Percentiles rank a stretch among this genome's conserved stretches.
Conservation (phyloP, 2,113 vertebrate species). For the Hypomesus transpacificus region DNA sequence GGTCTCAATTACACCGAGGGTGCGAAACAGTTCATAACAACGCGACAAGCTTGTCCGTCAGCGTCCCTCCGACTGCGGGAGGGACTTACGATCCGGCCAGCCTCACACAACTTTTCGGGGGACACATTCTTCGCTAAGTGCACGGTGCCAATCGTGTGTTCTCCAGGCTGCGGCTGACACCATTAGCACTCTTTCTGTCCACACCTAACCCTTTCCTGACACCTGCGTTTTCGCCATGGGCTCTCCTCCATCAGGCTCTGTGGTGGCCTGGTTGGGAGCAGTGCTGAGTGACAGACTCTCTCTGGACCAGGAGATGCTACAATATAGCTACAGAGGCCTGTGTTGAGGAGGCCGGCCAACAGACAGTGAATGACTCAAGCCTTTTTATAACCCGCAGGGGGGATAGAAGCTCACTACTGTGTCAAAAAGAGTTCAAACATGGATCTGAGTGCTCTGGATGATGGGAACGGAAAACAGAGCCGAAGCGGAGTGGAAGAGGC, state of each 20-base stretch:
- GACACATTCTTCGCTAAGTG: constrained; percentile 32
- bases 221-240: constrained; percentile 38
- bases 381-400: constrained; percentile 29
- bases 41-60: constrained; percentile 59
- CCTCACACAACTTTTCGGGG: constrained; percentile 32
- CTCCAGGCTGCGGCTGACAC: constrained; percentile 22
- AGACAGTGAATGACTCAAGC: constrained; percentile 49
- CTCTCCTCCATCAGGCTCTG: constrained; percentile 52
- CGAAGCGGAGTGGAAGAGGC: no score
- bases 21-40: constrained; percentile 53
- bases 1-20: constrained; percentile 51
- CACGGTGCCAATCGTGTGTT: constrained; percentile 41
- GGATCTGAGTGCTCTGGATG: constrained; percentile 31
- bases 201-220: constrained; percentile 41
- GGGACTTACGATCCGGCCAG: constrained; percentile 16
- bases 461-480: constrained; percentile 15
- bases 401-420: constrained; percentile 48
- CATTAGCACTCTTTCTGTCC: constrained; percentile 42
- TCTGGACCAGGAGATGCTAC: constrained; percentile 20
- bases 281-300: constrained; percentile 28
- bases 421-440: constrained; percentile 42
- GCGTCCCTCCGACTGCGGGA: constrained; percentile 23
- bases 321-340: constrained; percentile 17
- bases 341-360: constrained; percentile 33
- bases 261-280: constrained; percentile 28